Percentiles rank a stretch among this genome's conserved stretches.
phyloP scores from a whole-genome alignment of 2,113 vertebrate genomes.

The Ptychochromis oligacanthus region DNA sequence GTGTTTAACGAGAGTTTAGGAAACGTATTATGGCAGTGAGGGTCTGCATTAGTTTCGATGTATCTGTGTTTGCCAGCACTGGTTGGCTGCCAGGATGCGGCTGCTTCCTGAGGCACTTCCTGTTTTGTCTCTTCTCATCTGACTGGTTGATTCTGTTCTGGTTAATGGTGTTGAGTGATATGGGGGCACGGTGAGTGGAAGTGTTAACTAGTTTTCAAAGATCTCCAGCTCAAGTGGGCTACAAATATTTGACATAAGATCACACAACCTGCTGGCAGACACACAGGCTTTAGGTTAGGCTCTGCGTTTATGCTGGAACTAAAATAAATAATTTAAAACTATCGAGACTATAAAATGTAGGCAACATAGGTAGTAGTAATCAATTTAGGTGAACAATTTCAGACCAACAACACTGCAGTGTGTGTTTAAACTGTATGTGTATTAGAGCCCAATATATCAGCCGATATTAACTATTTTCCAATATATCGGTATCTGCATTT shows the following conservation, averaged over 20 bases:
- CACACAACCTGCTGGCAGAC: not conserved
- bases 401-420: no score
- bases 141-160: conserved; percentile 56
- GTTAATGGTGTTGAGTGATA: conserved; percentile 6
- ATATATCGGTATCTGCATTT: no score
- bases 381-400: no score
- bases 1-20: not conserved
- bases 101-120: conserved; percentile 65
- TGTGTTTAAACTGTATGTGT: no score
- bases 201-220: not conserved
- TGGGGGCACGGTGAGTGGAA: not conserved
- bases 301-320: no score
- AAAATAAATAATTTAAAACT: no score
- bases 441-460: no score
- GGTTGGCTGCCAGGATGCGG: conserved; percentile 36
- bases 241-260: not conserved
- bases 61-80: not conserved
- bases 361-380: no score
- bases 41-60: not conserved
- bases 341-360: no score
- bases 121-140: conserved; percentile 52
- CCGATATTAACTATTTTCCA: no score
- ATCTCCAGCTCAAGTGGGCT: not conserved
- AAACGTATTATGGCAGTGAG: not conserved
- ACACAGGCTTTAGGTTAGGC: not conserved